Conservation (phyloP, 1,140 invertebrate genomes). For the Araneus ventricosus region DNA sequence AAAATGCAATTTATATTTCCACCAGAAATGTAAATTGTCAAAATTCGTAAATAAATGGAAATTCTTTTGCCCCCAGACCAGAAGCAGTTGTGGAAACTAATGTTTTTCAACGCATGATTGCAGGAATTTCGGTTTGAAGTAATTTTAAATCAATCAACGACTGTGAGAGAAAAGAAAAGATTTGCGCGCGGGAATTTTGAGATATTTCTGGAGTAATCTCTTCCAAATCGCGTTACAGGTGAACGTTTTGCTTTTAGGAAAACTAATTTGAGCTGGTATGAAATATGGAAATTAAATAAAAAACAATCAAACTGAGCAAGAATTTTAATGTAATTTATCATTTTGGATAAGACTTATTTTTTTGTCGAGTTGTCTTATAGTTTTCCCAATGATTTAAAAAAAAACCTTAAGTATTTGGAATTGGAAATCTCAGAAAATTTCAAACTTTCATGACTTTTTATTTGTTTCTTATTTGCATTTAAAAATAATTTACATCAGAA, state of each 20-base stretch:
- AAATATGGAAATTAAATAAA: constrained; percentile 21
- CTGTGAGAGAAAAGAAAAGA: background rate
- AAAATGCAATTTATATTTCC: constrained; percentile 59
- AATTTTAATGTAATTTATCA: background rate
- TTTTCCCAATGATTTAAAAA: background rate
- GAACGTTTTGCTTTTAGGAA: background rate
- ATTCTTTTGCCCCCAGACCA: background rate
- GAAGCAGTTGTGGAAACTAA: constrained; percentile 24
- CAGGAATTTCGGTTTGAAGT: background rate
- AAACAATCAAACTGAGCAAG: background rate
- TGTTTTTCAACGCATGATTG: constrained; percentile 33
- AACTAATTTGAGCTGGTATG: background rate
- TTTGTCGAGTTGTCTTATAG: background rate
- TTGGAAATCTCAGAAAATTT: background rate
- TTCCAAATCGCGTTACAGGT: constrained; percentile 33
- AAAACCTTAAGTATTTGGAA: background rate
- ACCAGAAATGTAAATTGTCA: constrained; percentile 46
- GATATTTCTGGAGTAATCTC: background rate
- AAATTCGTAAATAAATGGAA: constrained; percentile 60
- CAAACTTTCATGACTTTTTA: background rate
- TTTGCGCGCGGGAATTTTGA: background rate
- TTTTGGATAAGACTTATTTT: background rate
- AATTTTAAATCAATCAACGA: constrained; percentile 51
- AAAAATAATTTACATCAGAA: background rate
- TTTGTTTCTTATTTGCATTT: background rate